phyloP scores from a whole-genome alignment of 1,140 invertebrate genomes.

The Zaprionus gabonicus region DNA sequence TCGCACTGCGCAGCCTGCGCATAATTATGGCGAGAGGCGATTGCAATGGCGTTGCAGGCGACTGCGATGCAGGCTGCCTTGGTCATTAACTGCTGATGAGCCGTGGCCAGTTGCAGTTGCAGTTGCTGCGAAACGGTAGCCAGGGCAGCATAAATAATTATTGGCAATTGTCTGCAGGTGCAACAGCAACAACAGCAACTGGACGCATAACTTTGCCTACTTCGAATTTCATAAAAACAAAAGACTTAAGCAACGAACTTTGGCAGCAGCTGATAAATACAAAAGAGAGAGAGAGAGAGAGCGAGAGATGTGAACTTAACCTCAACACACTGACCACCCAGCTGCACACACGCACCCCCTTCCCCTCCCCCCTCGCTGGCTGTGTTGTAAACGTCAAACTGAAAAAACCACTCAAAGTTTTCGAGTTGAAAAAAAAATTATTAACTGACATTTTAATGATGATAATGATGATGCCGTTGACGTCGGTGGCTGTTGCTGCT shows the following conservation, averaged over 20 bases:
- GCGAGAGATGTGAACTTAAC: not conserved
- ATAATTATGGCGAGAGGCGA: constrained; percentile 73
- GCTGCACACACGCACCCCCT: constrained; percentile 29
- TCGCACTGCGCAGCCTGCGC: constrained; percentile 50
- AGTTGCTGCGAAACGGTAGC: constrained; percentile 62
- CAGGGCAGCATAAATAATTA: constrained; percentile 81
- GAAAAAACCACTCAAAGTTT: constrained; percentile 69
- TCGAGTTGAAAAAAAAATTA: constrained; percentile 63
- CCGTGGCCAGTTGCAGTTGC: constrained; percentile 26
- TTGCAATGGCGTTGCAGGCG: constrained; percentile 56
- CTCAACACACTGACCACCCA: constrained; percentile 38
- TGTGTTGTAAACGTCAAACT: constrained; percentile 60
- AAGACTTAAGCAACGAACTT: constrained; percentile 78
- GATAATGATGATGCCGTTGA: constrained; percentile 82
- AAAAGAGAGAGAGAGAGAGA: not conserved
- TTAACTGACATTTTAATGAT: constrained; percentile 83
- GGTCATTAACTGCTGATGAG: constrained; percentile 63
- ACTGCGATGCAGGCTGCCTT: constrained; percentile 1
- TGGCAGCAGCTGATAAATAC: not conserved
- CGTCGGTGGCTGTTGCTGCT: constrained; percentile 51
- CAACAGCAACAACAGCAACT: constrained; percentile 53
- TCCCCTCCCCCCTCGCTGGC: not conserved
- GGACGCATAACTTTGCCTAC: constrained; percentile 40
- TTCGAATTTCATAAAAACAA: constrained; percentile 74
- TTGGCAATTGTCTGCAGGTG: constrained; percentile 81